Percentiles rank a stretch among this genome's conserved stretches.
Evolutionary conservation across 2,888 invertebrate genomes (phyloP).

Genomic region (Megalurothrips usitatus): DNA sequence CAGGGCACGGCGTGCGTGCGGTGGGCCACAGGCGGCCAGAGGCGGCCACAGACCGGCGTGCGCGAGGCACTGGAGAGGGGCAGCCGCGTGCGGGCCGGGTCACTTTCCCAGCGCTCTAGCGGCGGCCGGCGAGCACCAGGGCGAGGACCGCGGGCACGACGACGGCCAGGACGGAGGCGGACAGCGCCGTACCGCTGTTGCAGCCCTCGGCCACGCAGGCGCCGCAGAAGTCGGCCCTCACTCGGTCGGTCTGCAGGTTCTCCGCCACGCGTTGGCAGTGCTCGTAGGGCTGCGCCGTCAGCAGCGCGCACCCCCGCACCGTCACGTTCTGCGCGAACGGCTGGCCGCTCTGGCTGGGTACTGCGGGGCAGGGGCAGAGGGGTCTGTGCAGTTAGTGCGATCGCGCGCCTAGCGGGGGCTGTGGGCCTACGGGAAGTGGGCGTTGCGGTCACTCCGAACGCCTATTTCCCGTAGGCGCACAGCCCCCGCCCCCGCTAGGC

Average conservation of each 20-base stretch:
- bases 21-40: no score
- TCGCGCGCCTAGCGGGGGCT: no score
- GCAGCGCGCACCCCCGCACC: slow-evolving; percentile 3
- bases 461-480: no score
- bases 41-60: no score
- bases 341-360: not conserved
- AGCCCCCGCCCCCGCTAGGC: no score
- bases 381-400: no score
- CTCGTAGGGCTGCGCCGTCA: not conserved
- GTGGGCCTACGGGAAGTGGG: no score
- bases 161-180: not conserved
- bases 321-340: not conserved
- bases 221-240: slow-evolving; percentile 5
- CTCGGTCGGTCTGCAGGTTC: not conserved
- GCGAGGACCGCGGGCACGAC: not conserved
- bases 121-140: not conserved
- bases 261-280: not conserved
- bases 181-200: not conserved
- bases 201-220: not conserved
- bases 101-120: not conserved
- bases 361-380: not conserved
- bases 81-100: not conserved
- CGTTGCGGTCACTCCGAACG: no score
- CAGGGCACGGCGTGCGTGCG: no score
- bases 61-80: no score